Conservation (phyloP, 2,113 vertebrate species). For the Emydura subglobosa region DNA sequence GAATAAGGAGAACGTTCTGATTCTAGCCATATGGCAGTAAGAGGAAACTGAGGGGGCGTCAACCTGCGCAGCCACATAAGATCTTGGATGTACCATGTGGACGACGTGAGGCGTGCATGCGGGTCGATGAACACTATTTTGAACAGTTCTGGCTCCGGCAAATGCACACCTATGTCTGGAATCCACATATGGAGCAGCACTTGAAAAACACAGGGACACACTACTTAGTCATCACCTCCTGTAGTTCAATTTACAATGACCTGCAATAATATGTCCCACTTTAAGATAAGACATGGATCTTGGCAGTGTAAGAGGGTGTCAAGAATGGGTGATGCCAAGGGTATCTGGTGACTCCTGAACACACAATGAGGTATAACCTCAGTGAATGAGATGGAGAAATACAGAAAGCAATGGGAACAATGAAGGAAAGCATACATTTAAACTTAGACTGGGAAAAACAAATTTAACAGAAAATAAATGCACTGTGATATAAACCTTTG, state of each 20-base stretch:
- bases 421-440: neutral
- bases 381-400: neutral
- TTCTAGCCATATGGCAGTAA: too few relatives aligned
- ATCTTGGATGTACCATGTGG: too few relatives aligned
- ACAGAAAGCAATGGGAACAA: neutral
- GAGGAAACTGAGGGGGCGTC: too few relatives aligned
- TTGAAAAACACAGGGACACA: neutral
- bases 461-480: neutral
- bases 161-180: too few relatives aligned
- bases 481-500: neutral
- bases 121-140: too few relatives aligned
- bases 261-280: neutral
- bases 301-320: neutral
- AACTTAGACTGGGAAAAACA: neutral
- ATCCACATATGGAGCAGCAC: too few relatives aligned
- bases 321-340: neutral
- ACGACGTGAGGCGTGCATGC: too few relatives aligned
- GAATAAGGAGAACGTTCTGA: too few relatives aligned
- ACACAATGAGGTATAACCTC: neutral
- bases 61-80: too few relatives aligned
- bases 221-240: neutral
- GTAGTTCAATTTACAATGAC: neutral
- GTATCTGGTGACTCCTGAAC: neutral
- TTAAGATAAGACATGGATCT: neutral
- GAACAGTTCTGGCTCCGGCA: too few relatives aligned